Evolutionary conservation across 1,140 invertebrate species (phyloP), one percentile per base, ranked within the genome.

Genomic region (Agraylea sexmaculata): DNA sequence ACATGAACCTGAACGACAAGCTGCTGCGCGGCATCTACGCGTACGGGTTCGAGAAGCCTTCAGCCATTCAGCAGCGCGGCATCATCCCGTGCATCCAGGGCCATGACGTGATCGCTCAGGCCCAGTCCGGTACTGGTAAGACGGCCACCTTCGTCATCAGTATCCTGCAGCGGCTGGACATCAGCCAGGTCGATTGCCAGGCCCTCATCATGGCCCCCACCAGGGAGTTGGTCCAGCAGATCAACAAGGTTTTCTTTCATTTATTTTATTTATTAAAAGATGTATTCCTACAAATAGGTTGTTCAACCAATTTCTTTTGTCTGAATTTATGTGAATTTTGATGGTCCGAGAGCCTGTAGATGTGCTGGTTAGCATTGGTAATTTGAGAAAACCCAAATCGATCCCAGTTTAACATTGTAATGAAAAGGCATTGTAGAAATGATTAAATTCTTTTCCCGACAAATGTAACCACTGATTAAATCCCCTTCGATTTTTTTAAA

Each of bases 1-100:
- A 97, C 62, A 99, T 99, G 95, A 82, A 86, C 55, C 73, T 99
- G 46, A 90, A 88, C 56, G 86, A 92, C 64, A 84, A 92, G 59
- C 74, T 99, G 21, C 69, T 99, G 12, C 74, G 95, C 65, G 96
- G 96, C 66, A 98, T 99, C 53, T 99, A 98, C 67, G 91, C 90
- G 47, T 99, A 99, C 74, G 96, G 96, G 80, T 99, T 99, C 71
- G 96, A 99, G 66, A 97, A 97, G 60, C 96, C 96, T 43, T 99
- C 96, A 8, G 93, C 95, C 51, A 99, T 99, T 66, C 96, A 99
- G 64, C 94, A 99, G 60, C 77, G 96, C 58, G 96, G 95, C 49
- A 99, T 99, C 59, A 80, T 96, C 61, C 96, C 96, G 27, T 98
- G 93, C 66, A 87, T 96, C 42, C 83, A 80, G 69, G 90, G 91